These are phyloP conservation scores for Aplidium turbinatum DNA, from an alignment of 23 tunicate genomes.

Conservation along the genomic window DNA sequence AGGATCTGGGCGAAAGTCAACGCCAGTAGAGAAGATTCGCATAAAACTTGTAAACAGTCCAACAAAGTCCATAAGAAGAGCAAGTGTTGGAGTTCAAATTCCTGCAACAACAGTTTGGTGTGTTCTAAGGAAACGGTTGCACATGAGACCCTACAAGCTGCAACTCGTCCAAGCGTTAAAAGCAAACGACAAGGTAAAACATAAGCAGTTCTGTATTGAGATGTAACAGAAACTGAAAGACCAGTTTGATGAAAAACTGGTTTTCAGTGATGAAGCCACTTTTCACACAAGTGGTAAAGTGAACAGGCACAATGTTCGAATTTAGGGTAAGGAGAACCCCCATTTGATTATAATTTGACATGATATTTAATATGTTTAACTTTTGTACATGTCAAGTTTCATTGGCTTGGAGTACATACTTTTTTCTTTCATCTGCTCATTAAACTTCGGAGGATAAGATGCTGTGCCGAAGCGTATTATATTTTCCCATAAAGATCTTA, in stretches of 20 bases:
- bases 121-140: conserved; percentile 21
- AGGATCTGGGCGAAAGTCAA: conserved; percentile 21
- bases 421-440: no score
- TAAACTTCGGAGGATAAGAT: no score
- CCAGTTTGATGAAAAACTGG: conserved; percentile 24
- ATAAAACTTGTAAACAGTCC: conserved; percentile 5
- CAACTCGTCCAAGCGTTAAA: conserved; percentile 16
- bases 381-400: no score
- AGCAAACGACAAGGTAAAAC: conserved; percentile 21
- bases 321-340: conserved; percentile 23
- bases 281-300: conserved; percentile 28
- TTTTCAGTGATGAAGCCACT: conserved; percentile 18
- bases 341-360: no score
- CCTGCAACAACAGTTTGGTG: conserved; percentile 27
- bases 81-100: conserved; percentile 7
- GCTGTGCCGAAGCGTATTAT: no score
- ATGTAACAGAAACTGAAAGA: conserved; percentile 26
- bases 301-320: conserved; percentile 27
- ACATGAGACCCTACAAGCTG: conserved; percentile 25
- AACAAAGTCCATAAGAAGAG: conserved; percentile 26
- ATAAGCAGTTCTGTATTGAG: conserved; percentile 9
- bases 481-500: no score
- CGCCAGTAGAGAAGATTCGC: conserved; percentile 19
- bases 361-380: no score
- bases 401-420: no score